Percentiles rank a stretch among this genome's conserved stretches.
Evolutionary conservation across 2,113 vertebrate species (phyloP).

Genomic region (Haemorhous mexicanus): DNA sequence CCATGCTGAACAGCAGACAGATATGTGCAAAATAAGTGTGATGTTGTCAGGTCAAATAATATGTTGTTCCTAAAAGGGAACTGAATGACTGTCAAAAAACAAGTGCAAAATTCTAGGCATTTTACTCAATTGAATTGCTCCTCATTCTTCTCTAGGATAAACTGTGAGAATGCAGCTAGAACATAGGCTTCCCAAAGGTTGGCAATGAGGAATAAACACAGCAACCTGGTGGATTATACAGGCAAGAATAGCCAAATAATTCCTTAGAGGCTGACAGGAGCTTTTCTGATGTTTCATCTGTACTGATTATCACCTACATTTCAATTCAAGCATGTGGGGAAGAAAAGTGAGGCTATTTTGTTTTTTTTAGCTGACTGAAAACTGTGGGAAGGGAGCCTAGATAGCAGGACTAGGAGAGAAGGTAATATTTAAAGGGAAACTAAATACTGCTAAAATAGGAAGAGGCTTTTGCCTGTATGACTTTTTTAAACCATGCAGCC

Average conservation of each 20-base stretch:
- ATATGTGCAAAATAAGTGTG: neutral
- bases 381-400: neutral
- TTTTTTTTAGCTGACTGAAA: neutral
- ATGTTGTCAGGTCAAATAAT: neutral
- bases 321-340: neutral
- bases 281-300: neutral
- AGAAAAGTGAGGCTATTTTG: neutral
- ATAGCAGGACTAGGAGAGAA: neutral
- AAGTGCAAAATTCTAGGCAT: neutral
- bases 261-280: neutral
- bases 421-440: neutral
- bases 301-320: neutral
- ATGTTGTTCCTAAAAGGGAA: neutral
- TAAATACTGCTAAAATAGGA: neutral
- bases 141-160: neutral
- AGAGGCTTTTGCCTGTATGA: neutral
- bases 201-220: neutral
- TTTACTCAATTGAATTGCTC: neutral
- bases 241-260: neutral
- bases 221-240: neutral
- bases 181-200: rapidly evolving
- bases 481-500: neutral
- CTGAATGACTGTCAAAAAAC: neutral
- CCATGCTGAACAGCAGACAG: neutral
- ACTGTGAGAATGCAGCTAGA: neutral